phyloP scores from a whole-genome alignment of 2,888 invertebrate genomes.

The Cephalotes varians region DNA sequence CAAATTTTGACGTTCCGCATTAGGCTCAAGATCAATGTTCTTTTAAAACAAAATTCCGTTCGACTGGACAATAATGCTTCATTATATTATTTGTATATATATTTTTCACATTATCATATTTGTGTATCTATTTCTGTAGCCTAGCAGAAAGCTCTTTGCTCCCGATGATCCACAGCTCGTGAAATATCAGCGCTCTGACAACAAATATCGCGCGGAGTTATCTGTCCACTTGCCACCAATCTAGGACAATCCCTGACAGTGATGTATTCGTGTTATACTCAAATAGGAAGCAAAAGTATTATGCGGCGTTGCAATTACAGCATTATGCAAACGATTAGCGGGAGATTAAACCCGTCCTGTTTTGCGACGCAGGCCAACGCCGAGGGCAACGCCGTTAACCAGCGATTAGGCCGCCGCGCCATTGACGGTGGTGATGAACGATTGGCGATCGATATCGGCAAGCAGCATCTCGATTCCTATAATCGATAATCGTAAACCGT shows the following conservation, averaged over 20 bases:
- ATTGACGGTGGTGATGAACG: background rate
- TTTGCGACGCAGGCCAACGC: background rate
- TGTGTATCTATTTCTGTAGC: background rate
- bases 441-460: slow-evolving; percentile 30
- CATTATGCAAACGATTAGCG: slow-evolving; percentile 34
- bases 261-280: background rate
- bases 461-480: slow-evolving; percentile 21
- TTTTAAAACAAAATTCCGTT: background rate
- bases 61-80: background rate
- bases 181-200: slow-evolving; percentile 4
- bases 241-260: background rate
- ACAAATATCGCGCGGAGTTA: background rate
- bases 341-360: background rate
- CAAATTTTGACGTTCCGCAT: background rate
- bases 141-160: background rate
- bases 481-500: slow-evolving; percentile 48
- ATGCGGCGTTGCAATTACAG: background rate
- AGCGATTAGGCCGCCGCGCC: background rate
- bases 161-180: background rate
- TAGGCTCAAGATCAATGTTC: background rate
- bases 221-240: background rate
- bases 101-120: background rate
- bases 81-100: background rate
- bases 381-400: background rate
- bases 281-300: slow-evolving; percentile 9